Evolutionary conservation across 2,888 invertebrate species (phyloP).

Genomic region (Aphodius sticticus): DNA sequence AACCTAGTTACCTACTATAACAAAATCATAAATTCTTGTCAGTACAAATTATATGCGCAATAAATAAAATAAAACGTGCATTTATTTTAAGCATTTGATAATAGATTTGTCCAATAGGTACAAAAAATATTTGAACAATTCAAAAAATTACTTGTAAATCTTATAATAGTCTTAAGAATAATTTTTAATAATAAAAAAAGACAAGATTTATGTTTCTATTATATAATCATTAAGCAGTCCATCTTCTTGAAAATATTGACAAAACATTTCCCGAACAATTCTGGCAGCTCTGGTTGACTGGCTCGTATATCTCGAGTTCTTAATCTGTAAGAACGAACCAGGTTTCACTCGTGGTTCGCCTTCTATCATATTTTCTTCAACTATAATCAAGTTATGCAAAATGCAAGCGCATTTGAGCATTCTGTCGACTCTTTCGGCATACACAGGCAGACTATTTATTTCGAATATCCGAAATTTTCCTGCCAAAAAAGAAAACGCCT

Average conservation of each 20-base stretch:
- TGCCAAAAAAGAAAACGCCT: background rate
- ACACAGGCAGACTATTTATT: background rate
- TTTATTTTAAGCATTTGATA: too few species aligned
- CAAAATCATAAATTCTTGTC: too few species aligned
- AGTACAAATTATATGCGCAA: too few species aligned
- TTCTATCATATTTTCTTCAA: background rate
- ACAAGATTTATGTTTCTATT: too few species aligned
- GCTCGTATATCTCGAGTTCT: background rate
- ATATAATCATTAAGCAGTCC: too few species aligned
- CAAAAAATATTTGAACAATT: too few species aligned
- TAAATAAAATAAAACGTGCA: too few species aligned
- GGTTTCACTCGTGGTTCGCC: background rate
- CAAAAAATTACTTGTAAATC: too few species aligned
- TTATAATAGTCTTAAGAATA: too few species aligned
- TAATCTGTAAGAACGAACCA: background rate
- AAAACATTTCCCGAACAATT: background rate
- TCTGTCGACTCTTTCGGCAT: constrained; percentile 5
- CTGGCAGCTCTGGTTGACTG: background rate
- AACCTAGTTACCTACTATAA: too few species aligned
- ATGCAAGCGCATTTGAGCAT: background rate
- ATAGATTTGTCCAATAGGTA: too few species aligned
- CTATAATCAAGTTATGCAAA: background rate
- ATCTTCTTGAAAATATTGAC: background rate
- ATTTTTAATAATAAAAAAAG: too few species aligned
- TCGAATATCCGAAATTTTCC: constrained; percentile 5